Base-by-base conservation (phyloP, 2,797 vertebrate species). In the Syndactyla subalaris region DNA sequence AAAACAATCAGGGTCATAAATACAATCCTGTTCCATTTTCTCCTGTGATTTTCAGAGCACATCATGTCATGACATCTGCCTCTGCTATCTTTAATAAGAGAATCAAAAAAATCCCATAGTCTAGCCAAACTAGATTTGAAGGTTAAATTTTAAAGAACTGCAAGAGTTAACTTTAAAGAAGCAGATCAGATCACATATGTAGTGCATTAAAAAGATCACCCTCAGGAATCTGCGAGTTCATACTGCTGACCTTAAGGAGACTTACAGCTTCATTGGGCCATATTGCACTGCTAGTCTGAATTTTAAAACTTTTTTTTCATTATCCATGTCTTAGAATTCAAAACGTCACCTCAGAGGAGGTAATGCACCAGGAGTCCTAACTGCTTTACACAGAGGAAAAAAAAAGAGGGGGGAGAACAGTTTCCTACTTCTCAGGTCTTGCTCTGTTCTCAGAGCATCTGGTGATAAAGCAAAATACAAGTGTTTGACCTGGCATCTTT, bases 341-440 rank as follows among this genome's bases (percentile, higher is more conserved):
- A 57, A 85, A 66, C 9, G 27, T 52, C 26, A 61, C 51, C 27
- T n/a, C 41, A 75, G 43, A 27, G 54, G 26, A 67, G 32, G 32
- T 65, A 82, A 36, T 81, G 30, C 14, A 14, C 48, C 49, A 51
- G 13, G 6, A 77, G 14, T 73, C 34, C 34, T 57, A 39, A 66
- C 21, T 73, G 30, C 54, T 51, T 72, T 66, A 68, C 8, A 13
- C 1, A n/a, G 11, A 32, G 6, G 0, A 4, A 6, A 5, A 10
- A 2, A 17, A 41, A 10, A 57, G 18, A 29, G 4, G 0, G 6
- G 4, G 6, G 1, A 1, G 43, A 11, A 4, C 32, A 7, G 2
- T 62, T 67, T 79, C 18, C 61, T 85, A 20, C 34, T 62, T 89
- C 61, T 0, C 49, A 10, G 24, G 43, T 92, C 51, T 61, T 88